Evolutionary conservation across 2,888 invertebrate species (phyloP).

Genomic region (Phaedon cochleariae): DNA sequence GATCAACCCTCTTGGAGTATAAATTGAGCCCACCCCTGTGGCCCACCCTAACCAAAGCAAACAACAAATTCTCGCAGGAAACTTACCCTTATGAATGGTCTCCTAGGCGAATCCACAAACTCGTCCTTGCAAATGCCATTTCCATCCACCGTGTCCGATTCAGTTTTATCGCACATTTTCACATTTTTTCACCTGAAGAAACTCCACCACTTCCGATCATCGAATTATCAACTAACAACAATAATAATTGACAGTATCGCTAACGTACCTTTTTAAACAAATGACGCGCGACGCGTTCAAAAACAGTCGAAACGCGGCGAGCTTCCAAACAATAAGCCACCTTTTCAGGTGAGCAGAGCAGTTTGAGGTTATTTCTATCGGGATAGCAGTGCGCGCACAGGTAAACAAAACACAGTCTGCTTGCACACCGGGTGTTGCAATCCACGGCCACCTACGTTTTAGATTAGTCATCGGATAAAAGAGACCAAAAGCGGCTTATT

Average conservation of each 20-base stretch:
- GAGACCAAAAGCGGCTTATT: not conserved
- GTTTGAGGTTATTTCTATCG: conserved; percentile 34
- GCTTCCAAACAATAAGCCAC: conserved; percentile 30
- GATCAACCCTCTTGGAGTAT: too few species aligned
- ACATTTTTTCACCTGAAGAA: conserved; percentile 28
- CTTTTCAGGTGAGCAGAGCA: conserved; percentile 25
- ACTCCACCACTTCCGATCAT: not conserved
- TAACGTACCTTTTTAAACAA: too few species aligned
- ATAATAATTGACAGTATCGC: too few species aligned
- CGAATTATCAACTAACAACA: too few species aligned
- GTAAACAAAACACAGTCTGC: conserved; percentile 35
- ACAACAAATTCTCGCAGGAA: too few species aligned
- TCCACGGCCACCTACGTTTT: conserved; percentile 31
- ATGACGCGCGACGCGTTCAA: not conserved
- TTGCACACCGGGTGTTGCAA: conserved; percentile 29
- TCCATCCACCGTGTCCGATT: conserved; percentile 19
- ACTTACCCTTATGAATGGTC: conserved; percentile 47
- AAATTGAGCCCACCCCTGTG: too few species aligned
- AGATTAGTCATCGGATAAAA: conserved; percentile 28
- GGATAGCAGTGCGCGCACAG: conserved; percentile 31
- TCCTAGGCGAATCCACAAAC: conserved; percentile 38
- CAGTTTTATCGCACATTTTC: conserved; percentile 34
- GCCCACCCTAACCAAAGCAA: too few species aligned
- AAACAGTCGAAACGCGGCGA: conserved; percentile 20
- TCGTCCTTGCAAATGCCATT: conserved; percentile 34